Conservation (phyloP, 2,888 invertebrate genomes). For the Drosophila niveifrons region DNA sequence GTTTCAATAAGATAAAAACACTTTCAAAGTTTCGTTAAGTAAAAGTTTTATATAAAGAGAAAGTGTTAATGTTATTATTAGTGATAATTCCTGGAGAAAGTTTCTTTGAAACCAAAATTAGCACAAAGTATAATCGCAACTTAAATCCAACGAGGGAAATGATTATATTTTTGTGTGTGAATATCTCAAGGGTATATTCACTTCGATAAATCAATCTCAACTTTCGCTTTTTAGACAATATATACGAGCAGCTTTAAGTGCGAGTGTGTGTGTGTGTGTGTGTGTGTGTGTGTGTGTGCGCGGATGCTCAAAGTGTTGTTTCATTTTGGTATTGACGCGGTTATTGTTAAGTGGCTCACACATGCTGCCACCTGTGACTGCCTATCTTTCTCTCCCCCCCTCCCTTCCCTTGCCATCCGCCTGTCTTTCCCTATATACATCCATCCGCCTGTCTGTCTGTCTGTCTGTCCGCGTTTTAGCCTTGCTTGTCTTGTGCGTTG, state of each 20-base stretch:
- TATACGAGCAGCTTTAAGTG: not conserved
- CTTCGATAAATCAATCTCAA: conserved; percentile 38
- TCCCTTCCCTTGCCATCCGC: too few relatives aligned
- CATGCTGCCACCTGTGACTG: conserved; percentile 29
- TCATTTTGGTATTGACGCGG: conserved; percentile 53
- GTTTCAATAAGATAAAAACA: too few relatives aligned
- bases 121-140: not conserved
- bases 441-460: not conserved
- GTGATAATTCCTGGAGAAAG: too few relatives aligned
- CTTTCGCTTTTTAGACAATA: conserved; percentile 24
- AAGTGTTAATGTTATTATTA: too few relatives aligned
- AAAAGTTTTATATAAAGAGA: too few relatives aligned
- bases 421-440: not conserved
- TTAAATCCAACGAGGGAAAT: not conserved
- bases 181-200: conserved; percentile 19
- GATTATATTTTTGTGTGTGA: conserved; percentile 4
- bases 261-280: not conserved
- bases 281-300: not conserved
- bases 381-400: not conserved
- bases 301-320: conserved; percentile 34
- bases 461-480: conserved; percentile 5
- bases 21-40: too few relatives aligned
- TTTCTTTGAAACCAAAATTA: too few relatives aligned
- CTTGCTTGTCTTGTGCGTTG: conserved; percentile 15
- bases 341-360: conserved; percentile 57